Conservation (phyloP, 1,140 invertebrate genomes). For the Liolophura sinensis region DNA sequence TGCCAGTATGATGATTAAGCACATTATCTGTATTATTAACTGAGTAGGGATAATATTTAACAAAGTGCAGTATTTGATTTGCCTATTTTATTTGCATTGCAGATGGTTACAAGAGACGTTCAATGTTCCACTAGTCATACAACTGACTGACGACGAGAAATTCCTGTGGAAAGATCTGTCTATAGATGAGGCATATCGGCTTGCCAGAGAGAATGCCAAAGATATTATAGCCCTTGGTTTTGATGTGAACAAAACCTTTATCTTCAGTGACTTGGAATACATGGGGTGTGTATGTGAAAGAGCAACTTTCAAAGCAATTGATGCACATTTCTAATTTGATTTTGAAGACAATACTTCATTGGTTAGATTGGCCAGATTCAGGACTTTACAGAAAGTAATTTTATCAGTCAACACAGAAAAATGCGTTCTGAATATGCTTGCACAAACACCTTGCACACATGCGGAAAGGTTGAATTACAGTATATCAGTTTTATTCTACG, state of each 20-base stretch:
- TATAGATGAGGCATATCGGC: constrained; percentile 83
- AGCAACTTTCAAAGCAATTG: not conserved
- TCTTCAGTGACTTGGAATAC: constrained; percentile 93
- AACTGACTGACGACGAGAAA: constrained; percentile 99
- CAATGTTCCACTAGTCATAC: constrained; percentile 93
- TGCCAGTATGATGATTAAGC: too few species aligned
- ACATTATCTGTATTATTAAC: too few species aligned
- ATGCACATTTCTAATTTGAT: not conserved
- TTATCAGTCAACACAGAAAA: too few species aligned
- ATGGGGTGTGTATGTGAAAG: constrained; percentile 75
- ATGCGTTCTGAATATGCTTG: too few species aligned
- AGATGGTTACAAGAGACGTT: constrained; percentile 98
- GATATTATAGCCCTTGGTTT: constrained; percentile 99
- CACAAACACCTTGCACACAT: too few species aligned
- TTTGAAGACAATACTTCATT: too few species aligned
- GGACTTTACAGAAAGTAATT: too few species aligned
- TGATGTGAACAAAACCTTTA: constrained; percentile 93
- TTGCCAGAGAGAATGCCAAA: constrained; percentile 91
- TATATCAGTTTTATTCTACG: too few species aligned
- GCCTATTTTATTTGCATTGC: constrained; percentile 32
- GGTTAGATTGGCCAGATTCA: too few species aligned
- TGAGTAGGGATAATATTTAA: too few species aligned
- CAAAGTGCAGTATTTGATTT: too few species aligned
- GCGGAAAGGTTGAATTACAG: too few species aligned
- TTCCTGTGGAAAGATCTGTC: constrained; percentile 95